phyloP scores from a whole-genome alignment of 2,113 vertebrate species.

The Bagarius yarrelli region DNA sequence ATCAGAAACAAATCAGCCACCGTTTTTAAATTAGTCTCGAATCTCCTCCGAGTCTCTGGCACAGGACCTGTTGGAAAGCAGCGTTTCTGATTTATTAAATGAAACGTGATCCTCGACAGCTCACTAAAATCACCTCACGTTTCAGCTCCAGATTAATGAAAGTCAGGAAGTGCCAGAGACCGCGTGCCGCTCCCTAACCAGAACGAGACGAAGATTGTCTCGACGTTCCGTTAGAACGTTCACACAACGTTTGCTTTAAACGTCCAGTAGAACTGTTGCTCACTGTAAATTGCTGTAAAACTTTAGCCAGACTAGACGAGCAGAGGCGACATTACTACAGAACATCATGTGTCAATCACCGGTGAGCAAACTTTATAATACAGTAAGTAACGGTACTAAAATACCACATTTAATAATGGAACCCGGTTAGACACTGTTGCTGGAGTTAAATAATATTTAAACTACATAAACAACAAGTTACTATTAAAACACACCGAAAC shows the following conservation, averaged over 20 bases:
- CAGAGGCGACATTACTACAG: no score
- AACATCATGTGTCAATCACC: no score
- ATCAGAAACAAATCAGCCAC: background rate
- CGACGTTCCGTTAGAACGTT: background rate
- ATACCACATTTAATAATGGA: no score
- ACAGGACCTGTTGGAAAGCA: slow-evolving; percentile 21
- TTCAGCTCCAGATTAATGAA: slow-evolving; percentile 65
- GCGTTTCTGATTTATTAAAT: slow-evolving; percentile 66
- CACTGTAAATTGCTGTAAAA: no score
- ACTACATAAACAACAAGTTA: no score
- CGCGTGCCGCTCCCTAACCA: slow-evolving; percentile 28
- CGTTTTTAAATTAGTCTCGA: background rate
- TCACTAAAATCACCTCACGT: slow-evolving; percentile 53
- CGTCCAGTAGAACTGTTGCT: no score
- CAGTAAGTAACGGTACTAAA: no score
- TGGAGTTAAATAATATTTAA: no score
- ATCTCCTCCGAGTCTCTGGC: slow-evolving; percentile 1
- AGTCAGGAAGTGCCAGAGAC: slow-evolving; percentile 57
- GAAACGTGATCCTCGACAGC: slow-evolving; percentile 60
- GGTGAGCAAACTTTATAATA: no score
- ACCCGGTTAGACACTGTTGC: no score
- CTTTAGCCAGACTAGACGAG: no score
- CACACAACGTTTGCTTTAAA: background rate
- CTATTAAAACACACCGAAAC: no score
- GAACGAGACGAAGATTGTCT: slow-evolving; percentile 8